Percentiles rank a stretch among this genome's conserved stretches.
These are phyloP conservation scores for silkworm (Bombyx mori) DNA, from an alignment of 1,140 invertebrate genomes.

Conservation along the genomic window DNA sequence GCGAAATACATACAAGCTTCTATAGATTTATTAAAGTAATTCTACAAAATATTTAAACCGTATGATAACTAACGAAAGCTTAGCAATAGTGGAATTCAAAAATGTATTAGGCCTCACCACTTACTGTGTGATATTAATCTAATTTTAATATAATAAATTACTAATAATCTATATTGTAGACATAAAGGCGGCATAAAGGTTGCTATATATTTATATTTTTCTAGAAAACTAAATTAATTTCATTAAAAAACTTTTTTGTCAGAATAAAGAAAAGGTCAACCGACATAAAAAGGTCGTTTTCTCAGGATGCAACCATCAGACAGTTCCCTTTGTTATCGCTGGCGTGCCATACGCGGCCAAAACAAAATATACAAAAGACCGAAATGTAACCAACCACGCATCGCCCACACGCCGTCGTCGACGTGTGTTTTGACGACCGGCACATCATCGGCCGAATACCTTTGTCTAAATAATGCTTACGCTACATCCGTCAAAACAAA, in stretches of 20 bases:
- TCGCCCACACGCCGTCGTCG: constrained; percentile 36
- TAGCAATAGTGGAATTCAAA: too few relatives aligned
- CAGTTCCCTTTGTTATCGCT: constrained; percentile 45
- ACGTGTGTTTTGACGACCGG: constrained; percentile 38
- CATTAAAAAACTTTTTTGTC: background rate
- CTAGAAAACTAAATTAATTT: background rate
- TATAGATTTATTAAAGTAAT: too few relatives aligned
- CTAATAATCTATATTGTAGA: background rate
- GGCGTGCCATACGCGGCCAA: constrained; percentile 39
- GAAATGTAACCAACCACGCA: constrained; percentile 46
- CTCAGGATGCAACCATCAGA: constrained; percentile 45
- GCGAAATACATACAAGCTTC: too few relatives aligned
- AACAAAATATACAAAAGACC: constrained; percentile 57
- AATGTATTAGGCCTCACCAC: too few relatives aligned
- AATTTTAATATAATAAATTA: background rate
- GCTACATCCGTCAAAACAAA: background rate
- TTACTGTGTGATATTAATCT: too few relatives aligned
- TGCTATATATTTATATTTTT: background rate
- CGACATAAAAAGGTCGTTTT: constrained; percentile 23
- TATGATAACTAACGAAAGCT: too few relatives aligned
- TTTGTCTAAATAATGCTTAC: constrained; percentile 17
- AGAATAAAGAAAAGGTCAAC: constrained; percentile 19
- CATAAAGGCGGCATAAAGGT: background rate
- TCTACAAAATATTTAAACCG: too few relatives aligned
- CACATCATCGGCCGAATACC: constrained; percentile 23